Evolutionary conservation across 2,797 vertebrate species (phyloP).

Genomic region (Sebastes melanostomus): DNA sequence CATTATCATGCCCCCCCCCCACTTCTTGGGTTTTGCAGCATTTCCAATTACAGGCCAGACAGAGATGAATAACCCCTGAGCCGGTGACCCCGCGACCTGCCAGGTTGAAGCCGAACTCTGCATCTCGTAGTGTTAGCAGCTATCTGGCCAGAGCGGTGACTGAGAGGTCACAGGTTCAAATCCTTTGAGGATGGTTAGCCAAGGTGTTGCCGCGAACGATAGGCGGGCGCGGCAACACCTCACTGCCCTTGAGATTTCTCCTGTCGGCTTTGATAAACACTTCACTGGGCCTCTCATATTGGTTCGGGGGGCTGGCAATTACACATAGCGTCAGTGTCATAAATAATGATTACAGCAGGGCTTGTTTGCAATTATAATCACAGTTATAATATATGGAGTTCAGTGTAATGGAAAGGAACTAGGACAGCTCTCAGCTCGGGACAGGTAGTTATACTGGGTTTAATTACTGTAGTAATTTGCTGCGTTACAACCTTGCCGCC

Average conservation of each 20-base stretch:
- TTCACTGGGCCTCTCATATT: slow-evolving; percentile 48
- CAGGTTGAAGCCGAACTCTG: slow-evolving; percentile 23
- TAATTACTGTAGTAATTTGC: slow-evolving; percentile 77
- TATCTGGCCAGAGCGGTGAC: slow-evolving; percentile 19
- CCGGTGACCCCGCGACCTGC: slow-evolving; percentile 41
- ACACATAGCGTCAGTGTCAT: slow-evolving; percentile 64
- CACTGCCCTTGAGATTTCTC: slow-evolving; percentile 54
- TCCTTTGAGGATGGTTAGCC: slow-evolving; percentile 32
- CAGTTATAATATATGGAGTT: slow-evolving; percentile 75
- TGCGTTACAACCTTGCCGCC: slow-evolving; percentile 32
- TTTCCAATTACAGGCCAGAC: slow-evolving; percentile 50
- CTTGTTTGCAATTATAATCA: slow-evolving; percentile 80
- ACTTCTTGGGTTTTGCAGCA: slow-evolving; percentile 5
- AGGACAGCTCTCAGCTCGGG: slow-evolving; percentile 55
- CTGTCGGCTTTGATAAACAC: slow-evolving; percentile 65
- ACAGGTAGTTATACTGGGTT: slow-evolving; percentile 71
- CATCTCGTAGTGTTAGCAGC: slow-evolving; percentile 36
- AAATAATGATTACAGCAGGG: slow-evolving; percentile 73
- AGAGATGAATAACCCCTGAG: slow-evolving; percentile 50
- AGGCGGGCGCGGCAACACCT: slow-evolving; percentile 7
- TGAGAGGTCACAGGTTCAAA: slow-evolving; percentile 54
- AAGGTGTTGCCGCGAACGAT: not conserved
- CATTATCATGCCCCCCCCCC: not conserved
- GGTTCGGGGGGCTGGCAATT: slow-evolving; percentile 59
- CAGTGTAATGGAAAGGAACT: slow-evolving; percentile 69